Base-by-base conservation (phyloP, 30 jellyfish, hydroid and myxozoan species). In the Morbakka virulenta region DNA sequence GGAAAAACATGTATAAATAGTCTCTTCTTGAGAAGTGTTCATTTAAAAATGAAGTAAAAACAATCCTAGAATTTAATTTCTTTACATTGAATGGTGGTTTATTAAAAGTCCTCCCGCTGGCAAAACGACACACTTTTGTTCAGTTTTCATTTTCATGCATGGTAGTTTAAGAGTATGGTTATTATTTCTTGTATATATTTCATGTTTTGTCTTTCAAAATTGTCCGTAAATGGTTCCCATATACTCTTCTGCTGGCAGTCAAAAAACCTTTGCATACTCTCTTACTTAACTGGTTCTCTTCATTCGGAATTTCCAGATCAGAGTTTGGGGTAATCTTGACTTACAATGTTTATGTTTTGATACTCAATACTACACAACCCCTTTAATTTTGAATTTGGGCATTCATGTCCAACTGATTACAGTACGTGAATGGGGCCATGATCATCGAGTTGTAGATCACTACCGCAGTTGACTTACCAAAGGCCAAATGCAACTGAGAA, bases 381-480 rank as follows among this genome's bases (percentile, higher is more conserved):
- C 57, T 41, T 41, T 41, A 41, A 41, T 41, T 41, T 41, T 9
- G 57, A 41, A 17, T 41, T 17, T 41, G 57, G 57, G 13, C 57
- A 41, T 41, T 17, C 57, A 41, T 6, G 57, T 41, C 57, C 57
- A 41, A 41, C 57, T 41, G 57, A 41, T 41, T 6, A 41, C 57
- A 41, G 57, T 41, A 41, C 57, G 76, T 64, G 76, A 28, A 64
- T 21, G 28, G 76, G 76, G 76, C 62, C 76, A 64, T 64, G 57
- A 64, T 64, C 76, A 64, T 64, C 2, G 76, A 52, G 21, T 64
- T 64, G 63, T 64, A 64, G 76, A 64, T 64, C 28, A 64, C 76
- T 64, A 26, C 21, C 62, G 62, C 76, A 21, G 70, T 57, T 57
- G 70, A 24, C 21, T 22, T 64, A 64, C 28, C 63, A 67, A 9